These are phyloP conservation scores for Chaetops frenatus DNA, from an alignment of 2,113 vertebrate genomes.

Conservation along the genomic window DNA sequence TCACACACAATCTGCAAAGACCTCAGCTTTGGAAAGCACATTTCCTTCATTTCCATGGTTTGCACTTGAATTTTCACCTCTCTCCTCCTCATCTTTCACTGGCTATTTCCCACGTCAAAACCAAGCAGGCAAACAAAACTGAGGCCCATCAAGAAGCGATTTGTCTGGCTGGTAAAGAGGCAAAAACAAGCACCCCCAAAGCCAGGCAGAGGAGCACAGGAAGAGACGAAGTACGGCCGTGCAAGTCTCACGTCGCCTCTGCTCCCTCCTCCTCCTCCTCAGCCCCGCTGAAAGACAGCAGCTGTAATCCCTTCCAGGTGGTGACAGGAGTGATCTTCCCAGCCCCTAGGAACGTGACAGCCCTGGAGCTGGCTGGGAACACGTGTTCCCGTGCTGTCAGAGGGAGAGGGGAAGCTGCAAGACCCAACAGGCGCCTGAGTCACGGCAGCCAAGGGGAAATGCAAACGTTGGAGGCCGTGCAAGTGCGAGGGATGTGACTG, in stretches of 20 bases:
- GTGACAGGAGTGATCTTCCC: not conserved
- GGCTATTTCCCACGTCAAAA: not conserved
- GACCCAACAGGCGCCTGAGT: not conserved
- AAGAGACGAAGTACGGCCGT: not conserved
- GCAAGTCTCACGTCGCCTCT: not conserved
- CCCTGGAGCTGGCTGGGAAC: not conserved
- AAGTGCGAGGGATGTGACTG: not conserved
- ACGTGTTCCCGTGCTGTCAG: not conserved
- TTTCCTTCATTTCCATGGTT: not conserved
- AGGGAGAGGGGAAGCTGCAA: constrained; percentile 13
- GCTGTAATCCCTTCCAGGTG: constrained; percentile 23
- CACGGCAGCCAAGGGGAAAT: constrained; percentile 5
- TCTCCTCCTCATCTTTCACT: not conserved
- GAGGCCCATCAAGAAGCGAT: not conserved
- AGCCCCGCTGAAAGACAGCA: not conserved
- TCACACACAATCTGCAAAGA: not conserved
- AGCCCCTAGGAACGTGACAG: not conserved
- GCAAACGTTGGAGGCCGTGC: not conserved
- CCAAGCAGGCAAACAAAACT: not conserved
- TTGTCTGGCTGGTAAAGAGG: not conserved
- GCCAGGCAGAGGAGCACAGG: not conserved
- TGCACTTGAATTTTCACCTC: not conserved
- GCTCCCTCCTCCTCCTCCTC: not conserved
- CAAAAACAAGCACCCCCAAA: not conserved
- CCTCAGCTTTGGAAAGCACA: not conserved